These are phyloP conservation scores for Athene noctua DNA, from an alignment of 2,113 vertebrate species.

Conservation along the genomic window DNA sequence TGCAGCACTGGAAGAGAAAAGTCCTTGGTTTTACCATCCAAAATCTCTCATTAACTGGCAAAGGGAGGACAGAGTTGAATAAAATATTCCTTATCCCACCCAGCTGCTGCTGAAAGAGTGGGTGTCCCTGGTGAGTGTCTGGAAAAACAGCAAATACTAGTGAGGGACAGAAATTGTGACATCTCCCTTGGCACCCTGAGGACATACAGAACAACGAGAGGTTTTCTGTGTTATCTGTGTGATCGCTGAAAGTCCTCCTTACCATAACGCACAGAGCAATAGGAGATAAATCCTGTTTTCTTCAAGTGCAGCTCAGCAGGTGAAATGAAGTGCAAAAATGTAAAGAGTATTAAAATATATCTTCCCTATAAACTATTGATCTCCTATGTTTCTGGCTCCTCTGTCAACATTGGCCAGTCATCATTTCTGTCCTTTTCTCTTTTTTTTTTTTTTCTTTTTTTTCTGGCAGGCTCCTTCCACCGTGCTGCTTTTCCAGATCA, in stretches of 20 bases:
- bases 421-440: not conserved
- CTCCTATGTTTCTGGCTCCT: not conserved
- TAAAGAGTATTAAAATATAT: not conserved
- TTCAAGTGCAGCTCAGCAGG: not conserved
- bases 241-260: not conserved
- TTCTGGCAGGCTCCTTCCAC: not conserved
- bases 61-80: not conserved
- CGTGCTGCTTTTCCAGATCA: not conserved
- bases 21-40: not conserved
- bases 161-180: not conserved
- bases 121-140: not conserved
- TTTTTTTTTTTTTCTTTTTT: no score
- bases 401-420: not conserved
- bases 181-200: not conserved
- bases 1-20: not conserved
- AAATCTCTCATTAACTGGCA: not conserved
- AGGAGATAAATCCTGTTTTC: not conserved
- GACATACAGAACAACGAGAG: not conserved
- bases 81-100: not conserved
- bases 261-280: not conserved
- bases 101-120: not conserved
- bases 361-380: not conserved
- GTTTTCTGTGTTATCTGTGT: not conserved
- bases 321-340: not conserved
- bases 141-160: not conserved